Evolutionary conservation across 2,888 invertebrate genomes (phyloP).

Genomic region (Resseliella maxima): DNA sequence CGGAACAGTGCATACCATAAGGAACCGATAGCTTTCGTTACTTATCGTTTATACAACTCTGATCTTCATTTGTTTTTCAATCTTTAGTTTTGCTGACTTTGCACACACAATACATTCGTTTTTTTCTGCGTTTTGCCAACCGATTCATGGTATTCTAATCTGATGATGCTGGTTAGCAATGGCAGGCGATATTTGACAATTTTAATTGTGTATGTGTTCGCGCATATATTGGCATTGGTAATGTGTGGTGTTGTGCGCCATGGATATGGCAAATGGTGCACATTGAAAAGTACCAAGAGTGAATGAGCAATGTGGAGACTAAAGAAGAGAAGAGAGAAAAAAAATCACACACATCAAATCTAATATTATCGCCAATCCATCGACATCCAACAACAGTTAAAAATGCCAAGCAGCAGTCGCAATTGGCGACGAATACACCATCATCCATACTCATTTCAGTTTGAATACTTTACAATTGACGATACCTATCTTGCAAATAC

Average conservation of each 20-base stretch:
- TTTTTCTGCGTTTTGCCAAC: slow-evolving; percentile 14
- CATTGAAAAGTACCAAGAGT: not conserved
- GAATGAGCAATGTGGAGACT: too few relatives aligned
- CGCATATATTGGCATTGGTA: not conserved
- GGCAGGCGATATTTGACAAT: not conserved
- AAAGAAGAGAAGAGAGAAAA: too few relatives aligned
- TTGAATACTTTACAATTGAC: not conserved
- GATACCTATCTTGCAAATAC: not conserved
- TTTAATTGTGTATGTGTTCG: not conserved
- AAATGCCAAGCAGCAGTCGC: not conserved
- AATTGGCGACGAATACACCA: not conserved
- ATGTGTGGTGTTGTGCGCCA: not conserved
- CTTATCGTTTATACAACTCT: slow-evolving; percentile 42
- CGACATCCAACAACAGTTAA: not conserved
- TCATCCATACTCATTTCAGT: not conserved
- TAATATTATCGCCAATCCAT: slow-evolving; percentile 11
- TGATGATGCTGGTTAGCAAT: slow-evolving; percentile 44
- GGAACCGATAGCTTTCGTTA: slow-evolving; percentile 16
- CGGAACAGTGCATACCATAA: not conserved
- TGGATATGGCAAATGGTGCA: slow-evolving; percentile 35
- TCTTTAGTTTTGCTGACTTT: slow-evolving; percentile 42
- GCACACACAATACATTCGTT: not conserved
- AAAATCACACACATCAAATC: slow-evolving; percentile 28
- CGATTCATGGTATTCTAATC: slow-evolving; percentile 33
- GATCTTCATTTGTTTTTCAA: slow-evolving; percentile 55